Evolutionary conservation across 2,888 invertebrate genomes (phyloP).

Genomic region (Chrysodeixis includens): DNA sequence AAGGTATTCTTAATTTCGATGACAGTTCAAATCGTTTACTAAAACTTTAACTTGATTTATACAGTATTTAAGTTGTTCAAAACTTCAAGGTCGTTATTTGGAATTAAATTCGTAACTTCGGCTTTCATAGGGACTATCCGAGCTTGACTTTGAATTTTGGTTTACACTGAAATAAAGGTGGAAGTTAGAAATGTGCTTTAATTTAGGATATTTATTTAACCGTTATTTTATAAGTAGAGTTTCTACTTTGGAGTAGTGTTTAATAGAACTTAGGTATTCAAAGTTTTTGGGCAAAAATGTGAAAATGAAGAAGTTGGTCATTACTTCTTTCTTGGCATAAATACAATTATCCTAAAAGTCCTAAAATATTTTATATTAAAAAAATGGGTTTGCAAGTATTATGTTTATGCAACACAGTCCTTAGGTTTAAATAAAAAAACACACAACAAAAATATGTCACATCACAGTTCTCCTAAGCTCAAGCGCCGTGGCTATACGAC

Average conservation of each 20-base stretch:
- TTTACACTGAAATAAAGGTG: conserved; percentile 45
- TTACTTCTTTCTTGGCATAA: too few relatives aligned
- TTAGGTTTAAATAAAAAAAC: too few relatives aligned
- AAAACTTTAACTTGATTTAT: conserved; percentile 53
- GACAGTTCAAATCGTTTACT: conserved; percentile 43
- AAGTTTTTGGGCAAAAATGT: too few relatives aligned
- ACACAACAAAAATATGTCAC: too few relatives aligned
- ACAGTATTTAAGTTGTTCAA: conserved; percentile 51
- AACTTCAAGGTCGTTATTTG: conserved; percentile 55
- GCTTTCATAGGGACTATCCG: conserved; percentile 46
- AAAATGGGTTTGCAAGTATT: too few relatives aligned
- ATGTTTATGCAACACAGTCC: too few relatives aligned
- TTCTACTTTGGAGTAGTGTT: neutral
- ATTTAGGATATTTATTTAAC: conserved; percentile 13
- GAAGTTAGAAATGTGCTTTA: conserved; percentile 23
- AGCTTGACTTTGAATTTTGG: conserved; percentile 45
- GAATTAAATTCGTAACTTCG: conserved; percentile 54
- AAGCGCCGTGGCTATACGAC: neutral
- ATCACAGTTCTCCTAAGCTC: too few relatives aligned
- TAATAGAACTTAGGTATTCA: conserved; percentile 4
- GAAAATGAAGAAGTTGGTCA: too few relatives aligned
- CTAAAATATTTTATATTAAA: too few relatives aligned
- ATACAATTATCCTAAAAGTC: too few relatives aligned
- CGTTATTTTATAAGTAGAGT: neutral
- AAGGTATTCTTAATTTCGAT: conserved; percentile 18